phyloP scores from a whole-genome alignment of 2,888 invertebrate species.

The Ditylenchus weischeri region DNA sequence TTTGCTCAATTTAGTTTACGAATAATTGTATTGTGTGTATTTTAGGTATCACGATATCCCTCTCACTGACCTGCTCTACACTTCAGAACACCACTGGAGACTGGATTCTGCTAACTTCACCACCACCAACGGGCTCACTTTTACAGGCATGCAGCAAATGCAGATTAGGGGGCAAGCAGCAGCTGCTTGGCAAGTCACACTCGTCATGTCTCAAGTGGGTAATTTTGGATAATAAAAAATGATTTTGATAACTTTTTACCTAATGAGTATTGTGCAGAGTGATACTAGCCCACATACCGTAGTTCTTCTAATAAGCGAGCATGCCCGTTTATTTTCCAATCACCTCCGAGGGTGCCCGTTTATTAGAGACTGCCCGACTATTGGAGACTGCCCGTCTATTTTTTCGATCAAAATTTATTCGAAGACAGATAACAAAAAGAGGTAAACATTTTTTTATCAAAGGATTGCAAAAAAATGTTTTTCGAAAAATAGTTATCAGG shows the following conservation, averaged over 20 bases:
- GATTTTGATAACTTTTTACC: not conserved
- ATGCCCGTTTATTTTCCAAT: too few species aligned
- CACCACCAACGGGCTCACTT: slow-evolving; percentile 33
- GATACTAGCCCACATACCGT: too few species aligned
- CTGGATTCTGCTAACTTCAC: slow-evolving; percentile 42
- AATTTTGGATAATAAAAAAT: not conserved
- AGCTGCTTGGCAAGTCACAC: slow-evolving; percentile 57
- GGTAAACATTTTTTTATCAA: too few species aligned
- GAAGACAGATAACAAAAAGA: too few species aligned
- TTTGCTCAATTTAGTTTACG: not conserved
- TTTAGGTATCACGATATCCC: slow-evolving; percentile 55
- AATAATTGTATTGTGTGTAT: slow-evolving; percentile 21
- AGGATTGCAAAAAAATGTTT: too few species aligned
- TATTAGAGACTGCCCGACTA: too few species aligned
- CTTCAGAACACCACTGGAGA: slow-evolving; percentile 55
- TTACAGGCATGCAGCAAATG: slow-evolving; percentile 46
- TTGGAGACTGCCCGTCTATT: too few species aligned
- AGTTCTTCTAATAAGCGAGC: too few species aligned
- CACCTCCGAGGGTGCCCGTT: too few species aligned
- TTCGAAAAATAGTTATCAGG: too few species aligned
- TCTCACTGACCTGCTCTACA: slow-evolving; percentile 50
- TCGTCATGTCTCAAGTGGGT: slow-evolving; percentile 51
- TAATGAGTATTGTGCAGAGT: not conserved
- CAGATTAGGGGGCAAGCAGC: slow-evolving; percentile 55
- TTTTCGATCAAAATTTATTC: too few species aligned